A percentile compares a stretch with the other conserved stretches of the same genome.
Conservation (phyloP, 64 coral and sea anemone species). For the Stichodactyla helianthus region DNA sequence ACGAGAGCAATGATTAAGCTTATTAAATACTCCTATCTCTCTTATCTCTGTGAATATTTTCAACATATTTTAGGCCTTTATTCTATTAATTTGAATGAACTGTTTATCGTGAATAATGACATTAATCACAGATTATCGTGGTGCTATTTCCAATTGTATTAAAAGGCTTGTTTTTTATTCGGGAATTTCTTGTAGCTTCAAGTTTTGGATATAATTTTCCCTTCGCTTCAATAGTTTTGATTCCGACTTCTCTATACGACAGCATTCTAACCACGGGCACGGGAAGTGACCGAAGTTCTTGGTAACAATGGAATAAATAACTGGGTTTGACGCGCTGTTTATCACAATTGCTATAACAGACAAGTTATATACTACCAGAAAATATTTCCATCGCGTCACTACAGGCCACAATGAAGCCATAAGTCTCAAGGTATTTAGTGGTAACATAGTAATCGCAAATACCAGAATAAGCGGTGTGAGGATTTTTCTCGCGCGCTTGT, state of each 20-base stretch:
- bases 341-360: slow-evolving; percentile 46
- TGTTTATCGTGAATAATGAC: no score
- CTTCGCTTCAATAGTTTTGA: slow-evolving; percentile 4
- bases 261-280: not conserved
- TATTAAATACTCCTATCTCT: no score
- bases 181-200: not conserved
- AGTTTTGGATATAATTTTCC: not conserved
- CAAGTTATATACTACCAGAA: slow-evolving; percentile 26
- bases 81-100: no score
- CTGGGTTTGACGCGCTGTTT: slow-evolving; percentile 32
- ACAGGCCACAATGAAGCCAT: slow-evolving; percentile 20
- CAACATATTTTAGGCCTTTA: no score
- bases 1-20: no score
- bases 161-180: no score
- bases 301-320: slow-evolving; percentile 50
- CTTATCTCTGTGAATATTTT: no score
- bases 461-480: slow-evolving; percentile 41
- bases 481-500: slow-evolving; percentile 40
- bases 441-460: slow-evolving; percentile 45
- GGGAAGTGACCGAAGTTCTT: slow-evolving; percentile 25
- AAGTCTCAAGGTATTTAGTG: slow-evolving; percentile 21
- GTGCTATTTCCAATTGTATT: no score
- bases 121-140: no score
- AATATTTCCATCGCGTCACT: not conserved
- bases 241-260: not conserved